Evolutionary conservation across 2,797 vertebrate species (phyloP).

Genomic region (Sebastiscus albofasciatus): DNA sequence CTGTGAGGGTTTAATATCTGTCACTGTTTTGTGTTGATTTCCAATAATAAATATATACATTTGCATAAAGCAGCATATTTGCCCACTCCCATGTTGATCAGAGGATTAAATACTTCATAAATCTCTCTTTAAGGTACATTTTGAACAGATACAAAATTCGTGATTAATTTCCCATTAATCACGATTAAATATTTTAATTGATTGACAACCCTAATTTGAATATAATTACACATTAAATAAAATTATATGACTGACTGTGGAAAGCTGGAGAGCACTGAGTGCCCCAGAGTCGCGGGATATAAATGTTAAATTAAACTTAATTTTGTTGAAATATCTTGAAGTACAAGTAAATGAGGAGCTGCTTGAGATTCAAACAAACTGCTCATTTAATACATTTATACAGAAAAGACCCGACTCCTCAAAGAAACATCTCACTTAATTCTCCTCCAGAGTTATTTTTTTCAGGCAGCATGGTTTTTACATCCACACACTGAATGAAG

Average conservation of each 20-base stretch:
- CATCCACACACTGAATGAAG: not conserved
- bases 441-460: not conserved
- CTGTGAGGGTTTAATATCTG: too few species aligned
- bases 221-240: not conserved
- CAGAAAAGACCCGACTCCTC: not conserved
- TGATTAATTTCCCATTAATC: too few species aligned
- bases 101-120: too few species aligned
- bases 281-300: not conserved
- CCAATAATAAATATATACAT: too few species aligned
- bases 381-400: constrained; percentile 1
- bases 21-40: too few species aligned
- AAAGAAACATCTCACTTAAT: not conserved
- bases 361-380: not conserved
- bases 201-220: too few species aligned
- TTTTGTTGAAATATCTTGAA: constrained; percentile 4
- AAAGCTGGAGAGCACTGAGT: not conserved
- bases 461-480: not conserved
- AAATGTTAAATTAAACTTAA: not conserved
- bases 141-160: too few species aligned
- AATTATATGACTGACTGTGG: not conserved
- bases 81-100: too few species aligned
- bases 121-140: too few species aligned
- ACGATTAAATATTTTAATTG: too few species aligned
- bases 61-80: too few species aligned
- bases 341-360: not conserved